Evolutionary conservation across 1,140 invertebrate genomes (phyloP), one percentile per base, ranked within the genome.

Genomic region (Rhynchophorus ferrugineus): DNA sequence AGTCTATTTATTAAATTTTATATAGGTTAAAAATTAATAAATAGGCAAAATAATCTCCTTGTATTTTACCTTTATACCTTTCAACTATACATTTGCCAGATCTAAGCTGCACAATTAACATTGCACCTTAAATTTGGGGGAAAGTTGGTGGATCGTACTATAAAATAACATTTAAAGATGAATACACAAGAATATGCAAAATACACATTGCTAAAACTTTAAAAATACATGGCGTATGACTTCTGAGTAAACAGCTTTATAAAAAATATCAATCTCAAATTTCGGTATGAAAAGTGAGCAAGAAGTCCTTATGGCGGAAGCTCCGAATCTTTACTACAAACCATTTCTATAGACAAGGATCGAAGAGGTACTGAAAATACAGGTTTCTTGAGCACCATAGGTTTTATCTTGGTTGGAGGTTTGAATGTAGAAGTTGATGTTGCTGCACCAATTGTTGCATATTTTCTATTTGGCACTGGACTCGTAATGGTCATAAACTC

Each of bases 351-450:
- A 18, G 60, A 52, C 1, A 57, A 55, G 38, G 56, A 58, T 49
- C 50, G 38, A 35, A 66, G 37, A 46, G 63, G 57, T 21, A 65
- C 57, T 24, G 61, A 57, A 58, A 69, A 68, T n/a, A 58, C 60
- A n/a, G 67, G 65, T 63, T 69, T 69, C 51, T 68, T 69, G 36
- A 69, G 51, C 49, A 68, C 64, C 17, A 60, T 52, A 33, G 67
- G 67, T 61, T 69, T 69, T 2, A 59, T 41, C 60, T 66, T 67
- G 8, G 63, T 49, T 53, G 62, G 61, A 29, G 67, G 67, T 44
- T 68, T 67, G 50, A 66, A 66, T 2, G 63, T 66, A 36, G 62
- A 62, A 9, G 62, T 64, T 16, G 60, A 57, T 14, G 48, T 49
- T 3, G 19, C 54, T 14, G 45, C 46, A 9, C 56, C 54, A 8